These are phyloP conservation scores for Neotragus moschatus DNA, from an alignment of 2,113 vertebrate genomes.

Conservation along the genomic window DNA sequence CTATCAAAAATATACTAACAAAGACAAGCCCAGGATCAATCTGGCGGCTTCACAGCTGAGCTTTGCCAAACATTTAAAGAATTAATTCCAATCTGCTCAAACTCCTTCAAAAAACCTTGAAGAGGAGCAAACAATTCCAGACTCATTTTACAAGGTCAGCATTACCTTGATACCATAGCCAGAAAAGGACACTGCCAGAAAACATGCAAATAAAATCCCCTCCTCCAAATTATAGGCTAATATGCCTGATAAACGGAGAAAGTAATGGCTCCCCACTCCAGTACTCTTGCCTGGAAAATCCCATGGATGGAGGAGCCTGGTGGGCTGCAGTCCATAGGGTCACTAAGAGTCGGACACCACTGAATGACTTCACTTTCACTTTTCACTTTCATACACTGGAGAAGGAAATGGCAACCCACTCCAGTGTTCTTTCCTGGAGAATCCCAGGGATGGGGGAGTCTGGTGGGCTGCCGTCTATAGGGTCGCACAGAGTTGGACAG, in stretches of 20 bases:
- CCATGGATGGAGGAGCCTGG: too few species aligned
- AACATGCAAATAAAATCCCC: not conserved
- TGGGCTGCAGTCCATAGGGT: too few species aligned
- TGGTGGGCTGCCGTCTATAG: too few species aligned
- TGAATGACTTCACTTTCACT: too few species aligned
- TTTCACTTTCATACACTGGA: too few species aligned
- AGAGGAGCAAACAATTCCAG: not conserved
- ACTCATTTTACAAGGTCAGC: not conserved
- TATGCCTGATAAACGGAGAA: not conserved
- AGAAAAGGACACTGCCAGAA: not conserved
- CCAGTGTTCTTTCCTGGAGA: too few species aligned
- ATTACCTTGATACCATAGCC: not conserved
- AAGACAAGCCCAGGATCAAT: not conserved
- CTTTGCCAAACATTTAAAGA: not conserved
- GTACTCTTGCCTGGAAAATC: too few species aligned
- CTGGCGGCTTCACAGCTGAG: not conserved
- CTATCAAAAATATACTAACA: not conserved
- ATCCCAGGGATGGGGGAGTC: too few species aligned
- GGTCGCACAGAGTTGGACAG: too few species aligned
- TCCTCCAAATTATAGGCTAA: not conserved
- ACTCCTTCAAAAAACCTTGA: not conserved
- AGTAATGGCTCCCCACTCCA: too few species aligned
- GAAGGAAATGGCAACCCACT: too few species aligned
- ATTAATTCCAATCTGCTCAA: not conserved
- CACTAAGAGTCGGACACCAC: rapidly evolving